phyloP scores from a whole-genome alignment of 2,113 vertebrate species.

The Suricata suricatta region DNA sequence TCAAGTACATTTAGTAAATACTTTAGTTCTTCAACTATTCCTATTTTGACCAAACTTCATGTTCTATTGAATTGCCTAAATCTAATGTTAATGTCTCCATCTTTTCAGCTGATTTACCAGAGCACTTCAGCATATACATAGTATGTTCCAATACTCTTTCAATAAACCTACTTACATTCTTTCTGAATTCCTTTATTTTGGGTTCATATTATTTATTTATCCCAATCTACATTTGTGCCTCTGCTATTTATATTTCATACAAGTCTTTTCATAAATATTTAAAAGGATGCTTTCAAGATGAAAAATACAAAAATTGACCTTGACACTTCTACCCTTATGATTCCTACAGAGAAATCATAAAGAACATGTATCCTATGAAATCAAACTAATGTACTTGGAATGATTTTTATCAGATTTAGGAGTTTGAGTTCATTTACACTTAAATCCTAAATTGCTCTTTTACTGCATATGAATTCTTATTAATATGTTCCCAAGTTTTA shows the following conservation, averaged over 20 bases:
- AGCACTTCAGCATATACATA: neutral
- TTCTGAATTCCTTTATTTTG: conserved; percentile 46
- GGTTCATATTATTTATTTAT: conserved; percentile 73
- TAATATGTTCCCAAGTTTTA: neutral
- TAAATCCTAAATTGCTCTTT: conserved; percentile 14
- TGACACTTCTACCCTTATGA: conserved; percentile 45
- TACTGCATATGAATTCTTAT: neutral
- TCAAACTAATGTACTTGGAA: neutral
- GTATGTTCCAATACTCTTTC: neutral
- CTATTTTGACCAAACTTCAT: neutral
- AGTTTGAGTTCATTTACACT: neutral
- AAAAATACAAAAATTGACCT: conserved; percentile 63
- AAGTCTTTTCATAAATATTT: conserved; percentile 56
- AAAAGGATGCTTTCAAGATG: conserved; percentile 56
- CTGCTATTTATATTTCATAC: conserved; percentile 57
- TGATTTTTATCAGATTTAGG: conserved; percentile 16
- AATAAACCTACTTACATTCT: neutral
- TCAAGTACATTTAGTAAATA: neutral
- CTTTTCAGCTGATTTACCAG: neutral
- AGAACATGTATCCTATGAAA: neutral
- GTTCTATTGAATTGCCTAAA: neutral
- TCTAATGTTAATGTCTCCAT: neutral
- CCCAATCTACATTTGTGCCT: conserved; percentile 40
- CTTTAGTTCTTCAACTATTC: conserved; percentile 29
- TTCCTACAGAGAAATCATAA: conserved; percentile 37